A percentile compares a stretch with the other conserved stretches of the same genome.
Conservation (phyloP, 1,140 invertebrate species). For the Nautilus pompilius region DNA sequence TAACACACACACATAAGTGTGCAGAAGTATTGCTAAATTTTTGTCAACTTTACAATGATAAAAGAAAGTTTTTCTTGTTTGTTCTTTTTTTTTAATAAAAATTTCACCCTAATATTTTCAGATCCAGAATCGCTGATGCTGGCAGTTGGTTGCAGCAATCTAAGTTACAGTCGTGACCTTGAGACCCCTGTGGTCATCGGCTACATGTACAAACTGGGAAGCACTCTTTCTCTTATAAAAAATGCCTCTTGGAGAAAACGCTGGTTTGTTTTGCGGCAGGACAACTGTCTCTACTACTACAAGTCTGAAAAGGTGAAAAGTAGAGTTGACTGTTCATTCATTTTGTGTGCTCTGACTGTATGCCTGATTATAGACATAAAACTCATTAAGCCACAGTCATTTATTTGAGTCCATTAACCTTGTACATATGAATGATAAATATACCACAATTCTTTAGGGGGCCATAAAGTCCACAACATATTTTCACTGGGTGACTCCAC, state of each 20-base stretch:
- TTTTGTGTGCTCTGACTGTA: too few species aligned
- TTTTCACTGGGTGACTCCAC: too few species aligned
- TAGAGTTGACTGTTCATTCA: too few species aligned
- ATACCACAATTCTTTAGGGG: too few species aligned
- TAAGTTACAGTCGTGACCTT: conserved; percentile 55
- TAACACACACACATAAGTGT: neutral
- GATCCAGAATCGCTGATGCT: conserved; percentile 74
- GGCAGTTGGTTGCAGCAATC: conserved; percentile 68
- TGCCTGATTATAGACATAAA: too few species aligned
- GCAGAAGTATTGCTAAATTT: neutral
- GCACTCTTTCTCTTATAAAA: conserved; percentile 24
- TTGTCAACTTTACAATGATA: neutral
- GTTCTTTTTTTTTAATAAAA: neutral
- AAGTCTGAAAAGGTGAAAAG: conserved; percentile 74
- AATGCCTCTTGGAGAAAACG: conserved; percentile 71
- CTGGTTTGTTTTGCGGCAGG: conserved; percentile 86
- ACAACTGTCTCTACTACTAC: conserved; percentile 94
- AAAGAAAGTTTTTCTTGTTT: neutral
- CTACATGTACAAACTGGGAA: conserved; percentile 46
- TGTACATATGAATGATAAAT: too few species aligned
- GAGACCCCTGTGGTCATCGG: conserved; percentile 60
- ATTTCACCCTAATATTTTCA: conserved; percentile 28
- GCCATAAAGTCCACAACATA: too few species aligned
- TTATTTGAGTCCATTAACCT: too few species aligned
- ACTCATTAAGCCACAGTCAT: too few species aligned